Evolutionary conservation across 2,797 vertebrate species (phyloP), one percentile per base, ranked within the genome.

Genomic region (Leptatherina wallacei): DNA sequence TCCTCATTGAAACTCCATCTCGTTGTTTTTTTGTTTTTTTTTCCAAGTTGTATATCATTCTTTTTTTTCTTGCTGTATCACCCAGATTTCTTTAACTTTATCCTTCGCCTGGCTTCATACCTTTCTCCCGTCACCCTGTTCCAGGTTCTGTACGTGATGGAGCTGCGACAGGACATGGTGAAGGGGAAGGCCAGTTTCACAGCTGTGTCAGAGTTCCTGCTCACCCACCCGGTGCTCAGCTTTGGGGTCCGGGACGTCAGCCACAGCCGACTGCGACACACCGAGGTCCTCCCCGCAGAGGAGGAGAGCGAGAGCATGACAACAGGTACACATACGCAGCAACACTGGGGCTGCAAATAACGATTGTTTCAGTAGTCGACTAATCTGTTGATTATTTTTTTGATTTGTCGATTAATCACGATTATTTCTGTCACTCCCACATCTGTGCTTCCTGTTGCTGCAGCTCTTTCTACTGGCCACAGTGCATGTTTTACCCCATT

Each of bases 61-160:
- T n/a, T 51, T 11, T 32, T 13, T 29, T 30, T 8, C 6, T 33
- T 3, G 18, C 30, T 33, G 56, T 27, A 27, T 2, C 24, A 27
- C 24, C 24, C 24, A 27, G 24, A 27, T 27, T 27, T 27, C 24
- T 27, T 1, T 29, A 16, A 24, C 14, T 62, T 47, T 2, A 24
- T 40, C 18, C 14, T 13, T 14, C 13, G 0, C 8, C 16, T 30
- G 20, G 11, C 35, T 16, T 78, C 32, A 62, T 55, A 1, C 24
- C 33, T 6, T 10, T 38, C 33, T 70, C 4, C 12, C 72, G 35
- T 61, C 10, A 1, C 30, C 65, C 30, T 76, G 38, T 52, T 0
- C 20, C 85, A 99, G 98, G 98, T 99, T 24, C 94, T 99, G n/a
- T 99, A 99, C 2, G 97, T 99, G 85, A 99, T 99, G 97, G 97